Base-by-base conservation (phyloP, 1,140 invertebrate species). In the Papilio xuthus region DNA sequence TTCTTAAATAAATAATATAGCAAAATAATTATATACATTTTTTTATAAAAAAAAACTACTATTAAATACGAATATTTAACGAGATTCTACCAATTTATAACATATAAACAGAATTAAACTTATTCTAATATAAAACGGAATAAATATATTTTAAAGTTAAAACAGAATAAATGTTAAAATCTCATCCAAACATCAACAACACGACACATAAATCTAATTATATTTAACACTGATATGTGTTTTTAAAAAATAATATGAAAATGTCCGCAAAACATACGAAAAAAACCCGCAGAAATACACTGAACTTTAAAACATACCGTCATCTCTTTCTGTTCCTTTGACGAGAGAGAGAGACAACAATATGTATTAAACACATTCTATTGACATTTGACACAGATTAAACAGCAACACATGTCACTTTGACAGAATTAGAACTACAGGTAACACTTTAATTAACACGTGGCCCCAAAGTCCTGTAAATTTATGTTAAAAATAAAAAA, bases 151-250 rank as follows among this genome's bases (percentile, higher is more conserved):
- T 13, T 47, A 47, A 79, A 47, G 26, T 79, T 47, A 79, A 80
- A 82, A 69, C 73, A 74, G 78, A 83, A 76, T 37, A 78, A 28
- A 28, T 23, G 6, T 13, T 15, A 50, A 50, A 50, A 28, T 28
- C 56, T 0, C 23, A 67, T 32, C 1, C 60, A 28, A 67, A 67
- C 90, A 92, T 90, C 89, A 88, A 89, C 89, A 89, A 93, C 90
- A 93, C 88, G 88, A 91, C 90, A 84, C 79, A 81, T 76, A 82
- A 85, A 67, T 82, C 84, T 87, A 89, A 86, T 85, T 88, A 90
- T 80, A 90, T 82, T 82, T 82, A 87, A 90, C 81, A 88, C 80
- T 93, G 91, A 93, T 93, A 93, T 93, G 91, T 93, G 86, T 88
- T 88, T 87, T 83, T 85, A 81, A 28, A 88, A 88, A 84, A 37